Percentiles rank a stretch among this genome's conserved stretches.
These are phyloP conservation scores for Idaea dimidiata DNA, from an alignment of 2,888 invertebrate genomes.

Conservation along the genomic window DNA sequence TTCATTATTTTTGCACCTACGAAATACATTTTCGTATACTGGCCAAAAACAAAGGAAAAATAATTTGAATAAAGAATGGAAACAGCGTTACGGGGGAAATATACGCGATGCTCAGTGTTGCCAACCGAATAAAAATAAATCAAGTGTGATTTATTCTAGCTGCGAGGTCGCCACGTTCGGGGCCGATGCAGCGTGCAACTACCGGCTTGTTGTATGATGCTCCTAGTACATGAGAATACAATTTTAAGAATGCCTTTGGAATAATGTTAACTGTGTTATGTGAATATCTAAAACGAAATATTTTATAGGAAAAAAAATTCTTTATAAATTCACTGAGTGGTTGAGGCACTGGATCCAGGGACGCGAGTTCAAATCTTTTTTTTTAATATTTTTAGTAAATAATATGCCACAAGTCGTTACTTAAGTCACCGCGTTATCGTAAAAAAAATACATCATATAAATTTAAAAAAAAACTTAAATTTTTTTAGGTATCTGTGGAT, in stretches of 20 bases:
- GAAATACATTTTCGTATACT: slow-evolving; percentile 12
- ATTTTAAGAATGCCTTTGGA: slow-evolving; percentile 28
- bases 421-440: too few relatives aligned
- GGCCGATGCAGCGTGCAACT: slow-evolving; percentile 43
- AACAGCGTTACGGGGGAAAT: slow-evolving; percentile 51
- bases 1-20: not conserved
- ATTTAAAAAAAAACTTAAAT: too few relatives aligned
- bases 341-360: too few relatives aligned
- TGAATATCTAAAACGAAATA: not conserved
- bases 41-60: slow-evolving; percentile 45
- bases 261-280: not conserved
- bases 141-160: slow-evolving; percentile 73
- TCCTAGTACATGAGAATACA: slow-evolving; percentile 40
- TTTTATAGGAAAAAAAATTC: too few relatives aligned
- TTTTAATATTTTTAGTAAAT: too few relatives aligned
- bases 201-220: slow-evolving; percentile 37
- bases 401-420: too few relatives aligned
- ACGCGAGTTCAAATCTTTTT: too few relatives aligned
- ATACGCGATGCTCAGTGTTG: slow-evolving; percentile 54
- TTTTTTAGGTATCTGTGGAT: too few relatives aligned
- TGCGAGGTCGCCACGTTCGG: slow-evolving; percentile 52
- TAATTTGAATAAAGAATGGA: slow-evolving; percentile 60
- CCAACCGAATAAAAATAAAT: slow-evolving; percentile 78
- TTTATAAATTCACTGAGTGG: too few relatives aligned
- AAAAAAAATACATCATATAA: too few relatives aligned